These are phyloP conservation scores for Oxyscelio sp. DNA, from an alignment of 2,888 invertebrate species.

Conservation along the genomic window DNA sequence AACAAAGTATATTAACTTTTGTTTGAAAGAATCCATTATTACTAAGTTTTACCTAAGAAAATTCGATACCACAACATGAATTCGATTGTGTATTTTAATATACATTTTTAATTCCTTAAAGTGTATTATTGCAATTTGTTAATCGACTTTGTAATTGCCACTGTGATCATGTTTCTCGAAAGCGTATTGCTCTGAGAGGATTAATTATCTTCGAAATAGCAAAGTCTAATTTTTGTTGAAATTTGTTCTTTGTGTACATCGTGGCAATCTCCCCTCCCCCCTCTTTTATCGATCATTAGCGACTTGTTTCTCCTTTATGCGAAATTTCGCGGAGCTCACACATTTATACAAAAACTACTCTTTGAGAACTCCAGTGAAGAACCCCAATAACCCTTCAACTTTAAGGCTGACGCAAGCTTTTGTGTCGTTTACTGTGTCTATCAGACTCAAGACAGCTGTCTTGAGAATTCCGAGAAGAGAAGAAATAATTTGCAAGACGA, in stretches of 20 bases:
- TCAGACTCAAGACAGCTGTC: constrained; percentile 26
- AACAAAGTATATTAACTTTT: constrained; percentile 53
- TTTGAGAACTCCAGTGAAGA: constrained; percentile 7
- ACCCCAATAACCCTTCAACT: constrained; percentile 25
- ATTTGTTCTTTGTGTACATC: too few relatives aligned
- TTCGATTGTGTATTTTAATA: constrained; percentile 47
- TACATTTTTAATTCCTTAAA: constrained; percentile 25
- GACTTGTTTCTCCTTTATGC: not conserved
- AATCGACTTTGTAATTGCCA: constrained; percentile 26
- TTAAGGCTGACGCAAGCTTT: constrained; percentile 42
- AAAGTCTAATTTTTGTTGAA: constrained; percentile 8
- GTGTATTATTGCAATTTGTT: constrained; percentile 57
- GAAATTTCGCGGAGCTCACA: constrained; percentile 16
- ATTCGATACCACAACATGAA: constrained; percentile 58
- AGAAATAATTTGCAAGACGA: constrained; percentile 9
- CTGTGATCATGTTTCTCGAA: constrained; percentile 85
- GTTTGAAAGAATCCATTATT: constrained; percentile 41
- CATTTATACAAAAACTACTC: constrained; percentile 1
- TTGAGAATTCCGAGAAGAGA: constrained; percentile 4
- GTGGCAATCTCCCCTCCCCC: too few relatives aligned
- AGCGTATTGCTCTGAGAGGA: constrained; percentile 86
- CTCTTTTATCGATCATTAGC: constrained; percentile 22
- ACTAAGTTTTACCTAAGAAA: constrained; percentile 47
- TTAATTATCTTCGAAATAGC: constrained; percentile 11
- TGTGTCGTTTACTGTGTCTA: constrained; percentile 13